A percentile compares a stretch with the other conserved stretches of the same genome.
phyloP scores from a whole-genome alignment of 92 coral and sea anemone genomes.

The Umimayanthus kanabou region DNA sequence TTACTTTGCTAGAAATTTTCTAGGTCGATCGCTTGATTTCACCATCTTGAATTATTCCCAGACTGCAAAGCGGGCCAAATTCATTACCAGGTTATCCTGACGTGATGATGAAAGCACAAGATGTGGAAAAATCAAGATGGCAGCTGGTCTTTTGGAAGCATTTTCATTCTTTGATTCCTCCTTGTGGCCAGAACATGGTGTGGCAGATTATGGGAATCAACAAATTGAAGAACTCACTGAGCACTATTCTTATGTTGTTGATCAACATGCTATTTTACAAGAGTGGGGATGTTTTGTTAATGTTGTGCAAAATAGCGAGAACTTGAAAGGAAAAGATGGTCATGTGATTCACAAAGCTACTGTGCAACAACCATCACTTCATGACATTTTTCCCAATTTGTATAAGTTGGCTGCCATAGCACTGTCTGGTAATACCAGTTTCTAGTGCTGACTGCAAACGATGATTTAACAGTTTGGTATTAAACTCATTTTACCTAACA shows the following conservation, averaged over 20 bases:
- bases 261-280: constrained; percentile 32
- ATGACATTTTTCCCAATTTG: constrained; percentile 40
- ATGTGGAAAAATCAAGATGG: too few species aligned
- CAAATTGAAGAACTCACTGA: constrained; percentile 34
- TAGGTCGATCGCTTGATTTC: too few species aligned
- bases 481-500: not conserved
- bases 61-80: too few species aligned
- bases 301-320: constrained; percentile 36
- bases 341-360: constrained; percentile 25
- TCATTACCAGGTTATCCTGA: too few species aligned
- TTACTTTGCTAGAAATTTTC: too few species aligned
- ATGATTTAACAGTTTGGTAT: not conserved
- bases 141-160: too few species aligned
- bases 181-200: constrained; percentile 18
- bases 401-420: constrained; percentile 34
- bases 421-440: constrained; percentile 12
- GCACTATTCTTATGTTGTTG: constrained; percentile 39
- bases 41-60: too few species aligned
- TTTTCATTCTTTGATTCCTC: constrained; percentile 34
- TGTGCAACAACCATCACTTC: constrained; percentile 38
- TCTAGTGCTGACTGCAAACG: not conserved
- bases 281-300: constrained; percentile 44
- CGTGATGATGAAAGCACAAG: too few species aligned
- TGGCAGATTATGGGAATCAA: constrained; percentile 37
- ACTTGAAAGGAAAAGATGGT: constrained; percentile 40